Base-by-base conservation (phyloP, 2,888 invertebrate species). In the Brachylomia viminalis region DNA sequence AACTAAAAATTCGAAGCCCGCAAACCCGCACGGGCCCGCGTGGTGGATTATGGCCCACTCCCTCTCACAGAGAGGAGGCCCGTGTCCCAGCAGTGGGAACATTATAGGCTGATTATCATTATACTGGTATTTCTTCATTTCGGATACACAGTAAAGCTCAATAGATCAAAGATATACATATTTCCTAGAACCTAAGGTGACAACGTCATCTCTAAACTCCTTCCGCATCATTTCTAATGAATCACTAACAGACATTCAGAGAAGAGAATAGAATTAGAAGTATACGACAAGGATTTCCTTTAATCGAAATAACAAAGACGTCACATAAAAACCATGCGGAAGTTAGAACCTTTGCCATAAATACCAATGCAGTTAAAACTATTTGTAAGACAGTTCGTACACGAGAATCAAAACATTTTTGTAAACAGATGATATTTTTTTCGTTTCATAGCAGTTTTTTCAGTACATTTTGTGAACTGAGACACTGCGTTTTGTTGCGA, bases 261-360 rank as follows among this genome's bases (percentile, higher is more conserved):
- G 42, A 45, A 58, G 20, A 49, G 38, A 65, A 49, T n/a, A 75
- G 27, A 59, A 38, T 61, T 45, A 75, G 1, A 72, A 67, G 64
- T 68, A 54, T 56, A 54, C 10, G 2, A 70, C 75, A 69, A 86
- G 75, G 86, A 78, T 69, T 81, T 78, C 73, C 64, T 75, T 72
- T 70, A 64, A 74, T 69, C 73, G 45, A 58, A 72, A 75, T 72
- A 71, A 84, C 77, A 72, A 77, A 77, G 64, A 62, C 62, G 67
- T 80, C 66, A 52, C 17, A 49, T 65, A 74, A 80, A 80, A 80
- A 52, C 30, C 45, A 23, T 27, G 58, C 74, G 84, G 80, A 84
- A 75, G 71, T 74, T 27, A 68, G 47, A 74, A 75, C 42, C 62
- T 72, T 72, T 27, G 20, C 38, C 13, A 27, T 17, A 45, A 42